Base-by-base conservation (phyloP, 2,888 invertebrate species). In the Calameuta pallipes region DNA sequence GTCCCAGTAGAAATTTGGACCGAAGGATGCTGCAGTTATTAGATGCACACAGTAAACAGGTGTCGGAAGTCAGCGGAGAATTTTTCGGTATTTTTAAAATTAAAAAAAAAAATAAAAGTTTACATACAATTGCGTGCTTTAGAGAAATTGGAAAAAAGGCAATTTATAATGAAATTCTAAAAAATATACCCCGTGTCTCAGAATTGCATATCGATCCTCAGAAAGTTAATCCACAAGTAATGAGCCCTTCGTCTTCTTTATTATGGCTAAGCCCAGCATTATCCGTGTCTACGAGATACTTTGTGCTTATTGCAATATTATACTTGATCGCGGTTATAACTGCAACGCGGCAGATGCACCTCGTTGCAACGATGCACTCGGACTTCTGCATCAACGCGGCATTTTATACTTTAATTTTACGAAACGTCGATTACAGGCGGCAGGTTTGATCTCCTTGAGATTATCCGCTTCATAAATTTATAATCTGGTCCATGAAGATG, bases 191-290 rank as follows among this genome's bases (percentile, higher is more conserved):
- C 1, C 4, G 37, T 37, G 41, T 41, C 41, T 41, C 41, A 15
- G 15, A 41, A 15, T 41, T 41, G 13, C 33, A 13, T 15, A n/a
- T n/a, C n/a, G 33, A n/a, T 33, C 30, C 71, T 33, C 3, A 30
- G n/a, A n/a, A 83, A 85, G 83, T 83, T 85, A 86, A 86, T 86
- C 86, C 84, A 79, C 82, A 81, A 86, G 82, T 84, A 85, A 86
- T 83, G 86, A 84, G 84, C 82, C 85, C 80, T 81, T 4, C 37
- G 81, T 81, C 78, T 79, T 77, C 81, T 56, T 56, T 56, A 15
- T 76, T 78, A 78, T 79, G 79, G 81, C 85, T 86, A 85, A 85
- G 84, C 85, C 85, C 83, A 79, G 81, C 83, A 85, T 87, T 86
- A 85, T 83, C 82, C 82, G 81, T 82, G 83, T 82, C 74, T 75